These are phyloP conservation scores for Ectropis crepuscularia DNA, from an alignment of 2,888 invertebrate genomes.

Conservation along the genomic window DNA sequence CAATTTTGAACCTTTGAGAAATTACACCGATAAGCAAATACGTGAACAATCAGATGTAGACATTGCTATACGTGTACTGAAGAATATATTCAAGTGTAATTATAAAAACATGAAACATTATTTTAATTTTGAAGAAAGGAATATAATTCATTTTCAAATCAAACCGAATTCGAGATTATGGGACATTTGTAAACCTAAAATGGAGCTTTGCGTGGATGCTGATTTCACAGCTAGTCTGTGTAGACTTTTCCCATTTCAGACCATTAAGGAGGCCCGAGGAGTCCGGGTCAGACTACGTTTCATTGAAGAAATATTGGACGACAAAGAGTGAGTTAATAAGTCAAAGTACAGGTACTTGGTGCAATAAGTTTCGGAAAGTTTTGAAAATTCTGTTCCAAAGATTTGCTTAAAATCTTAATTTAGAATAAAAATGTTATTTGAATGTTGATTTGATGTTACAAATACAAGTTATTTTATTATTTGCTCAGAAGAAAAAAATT, in stretches of 20 bases:
- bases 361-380: too few species aligned
- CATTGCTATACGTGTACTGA: conserved; percentile 87
- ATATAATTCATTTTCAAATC: conserved; percentile 89
- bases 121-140: conserved; percentile 90
- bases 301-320: conserved; percentile 88
- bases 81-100: conserved; percentile 90
- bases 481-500: too few species aligned
- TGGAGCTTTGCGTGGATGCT: conserved; percentile 77
- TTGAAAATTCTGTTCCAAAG: background rate
- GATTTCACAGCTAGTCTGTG: conserved; percentile 91
- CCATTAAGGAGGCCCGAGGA: conserved; percentile 95
- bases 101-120: conserved; percentile 90
- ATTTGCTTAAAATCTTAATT: too few species aligned
- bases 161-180: conserved; percentile 94
- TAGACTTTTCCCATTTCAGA: conserved; percentile 93
- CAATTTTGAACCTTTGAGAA: conserved; percentile 94
- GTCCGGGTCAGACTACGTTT: conserved; percentile 90
- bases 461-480: too few species aligned
- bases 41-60: conserved; percentile 89
- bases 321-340: conserved; percentile 86
- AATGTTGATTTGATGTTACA: too few species aligned
- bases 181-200: conserved; percentile 89
- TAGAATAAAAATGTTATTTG: too few species aligned
- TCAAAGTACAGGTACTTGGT: too few species aligned
- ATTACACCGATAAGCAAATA: conserved; percentile 92